These are phyloP conservation scores for Heliconius cydno DNA, from an alignment of 2,888 invertebrate species.

Conservation along the genomic window DNA sequence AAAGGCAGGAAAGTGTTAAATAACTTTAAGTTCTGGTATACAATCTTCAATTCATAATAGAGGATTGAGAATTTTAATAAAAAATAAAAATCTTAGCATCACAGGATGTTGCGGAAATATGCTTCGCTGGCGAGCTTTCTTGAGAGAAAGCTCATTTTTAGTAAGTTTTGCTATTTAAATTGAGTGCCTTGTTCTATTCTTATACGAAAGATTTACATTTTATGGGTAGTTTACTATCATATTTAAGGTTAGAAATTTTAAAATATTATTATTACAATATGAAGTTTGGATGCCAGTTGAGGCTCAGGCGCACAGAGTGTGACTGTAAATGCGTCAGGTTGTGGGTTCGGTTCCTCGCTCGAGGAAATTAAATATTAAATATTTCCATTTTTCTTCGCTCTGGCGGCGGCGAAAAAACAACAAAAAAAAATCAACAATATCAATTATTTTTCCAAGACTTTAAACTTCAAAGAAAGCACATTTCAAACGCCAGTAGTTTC, in stretches of 20 bases:
- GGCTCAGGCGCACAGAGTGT: not conserved
- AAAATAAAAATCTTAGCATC: slow-evolving; percentile 1
- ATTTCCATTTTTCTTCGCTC: not conserved
- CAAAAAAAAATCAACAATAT: not conserved
- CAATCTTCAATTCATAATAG: not conserved
- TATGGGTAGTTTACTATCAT: not conserved
- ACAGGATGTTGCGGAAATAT: slow-evolving; percentile 23
- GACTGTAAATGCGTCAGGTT: not conserved
- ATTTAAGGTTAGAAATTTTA: not conserved
- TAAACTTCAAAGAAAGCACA: not conserved
- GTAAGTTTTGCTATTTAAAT: slow-evolving; percentile 26
- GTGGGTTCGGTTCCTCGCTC: not conserved
- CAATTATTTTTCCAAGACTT: not conserved
- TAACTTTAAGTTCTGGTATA: not conserved
- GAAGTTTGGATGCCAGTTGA: too few species aligned
- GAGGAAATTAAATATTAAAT: not conserved
- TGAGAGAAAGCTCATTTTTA: slow-evolving; percentile 16
- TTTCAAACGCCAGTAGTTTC: slow-evolving; percentile 6
- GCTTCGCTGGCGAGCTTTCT: slow-evolving; percentile 15
- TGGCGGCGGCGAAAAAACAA: not conserved
- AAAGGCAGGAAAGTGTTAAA: not conserved
- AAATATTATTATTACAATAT: not conserved
- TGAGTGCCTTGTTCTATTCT: slow-evolving; percentile 23
- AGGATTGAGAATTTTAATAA: slow-evolving; percentile 9
- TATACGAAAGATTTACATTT: not conserved